Conservation (phyloP, 1,140 invertebrate species). For the Achatina immaculata region DNA sequence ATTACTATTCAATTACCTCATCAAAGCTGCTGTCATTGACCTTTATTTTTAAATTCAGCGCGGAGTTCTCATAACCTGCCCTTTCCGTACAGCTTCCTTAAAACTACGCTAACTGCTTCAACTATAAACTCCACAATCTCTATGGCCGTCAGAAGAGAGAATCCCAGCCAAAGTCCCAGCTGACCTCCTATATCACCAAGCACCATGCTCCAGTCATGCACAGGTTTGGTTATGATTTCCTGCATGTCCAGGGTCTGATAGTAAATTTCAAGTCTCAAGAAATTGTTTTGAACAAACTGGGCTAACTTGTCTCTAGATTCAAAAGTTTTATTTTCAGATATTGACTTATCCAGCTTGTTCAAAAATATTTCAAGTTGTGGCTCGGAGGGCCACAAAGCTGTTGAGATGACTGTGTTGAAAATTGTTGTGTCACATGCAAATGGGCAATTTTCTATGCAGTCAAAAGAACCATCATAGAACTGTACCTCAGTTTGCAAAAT, state of each 20-base stretch:
- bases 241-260: not conserved
- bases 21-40: no score
- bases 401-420: not conserved
- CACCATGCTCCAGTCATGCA: not conserved
- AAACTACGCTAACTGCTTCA: no score
- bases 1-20: no score
- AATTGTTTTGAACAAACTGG: not conserved
- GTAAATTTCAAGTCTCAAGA: not conserved
- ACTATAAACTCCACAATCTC: not conserved
- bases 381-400: not conserved
- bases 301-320: not conserved
- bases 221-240: not conserved
- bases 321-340: not conserved
- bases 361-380: not conserved
- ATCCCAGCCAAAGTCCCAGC: not conserved
- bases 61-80: not conserved
- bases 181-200: conserved; percentile 9
- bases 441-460: not conserved
- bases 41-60: no score
- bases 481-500: not conserved
- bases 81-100: not conserved
- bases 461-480: not conserved
- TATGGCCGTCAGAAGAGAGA: not conserved
- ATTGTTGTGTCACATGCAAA: not conserved
- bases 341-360: not conserved